A percentile compares a stretch with the other conserved stretches of the same genome.
Conservation (phyloP, 2,888 invertebrate species). For the Pterostichus madidus region DNA sequence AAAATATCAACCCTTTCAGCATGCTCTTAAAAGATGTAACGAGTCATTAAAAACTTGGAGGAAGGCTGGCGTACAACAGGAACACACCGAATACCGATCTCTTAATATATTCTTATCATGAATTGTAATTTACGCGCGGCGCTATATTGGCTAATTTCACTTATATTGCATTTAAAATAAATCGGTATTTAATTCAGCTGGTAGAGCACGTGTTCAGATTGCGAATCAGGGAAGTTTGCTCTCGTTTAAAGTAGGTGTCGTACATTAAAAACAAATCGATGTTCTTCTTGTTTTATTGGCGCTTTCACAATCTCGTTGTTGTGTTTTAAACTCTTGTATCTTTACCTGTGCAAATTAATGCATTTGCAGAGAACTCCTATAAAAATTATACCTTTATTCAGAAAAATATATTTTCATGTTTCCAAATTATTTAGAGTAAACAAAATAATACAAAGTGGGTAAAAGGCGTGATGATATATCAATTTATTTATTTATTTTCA, state of each 20-base stretch:
- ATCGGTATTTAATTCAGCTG: conserved; percentile 65
- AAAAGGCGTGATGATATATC: no score
- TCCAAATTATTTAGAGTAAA: no score
- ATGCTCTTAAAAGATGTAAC: conserved; percentile 53
- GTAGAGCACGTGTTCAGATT: conserved; percentile 54
- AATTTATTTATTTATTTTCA: no score
- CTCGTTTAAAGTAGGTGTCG: conserved; percentile 32
- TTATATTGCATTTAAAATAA: conserved; percentile 66
- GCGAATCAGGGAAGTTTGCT: conserved; percentile 38
- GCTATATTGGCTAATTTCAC: conserved; percentile 66
- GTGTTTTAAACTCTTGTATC: not conserved
- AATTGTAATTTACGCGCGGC: conserved; percentile 61
- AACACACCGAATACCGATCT: conserved; percentile 10
- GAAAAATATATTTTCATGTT: no score
- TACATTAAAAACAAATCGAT: conserved; percentile 49
- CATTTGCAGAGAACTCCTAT: not conserved
- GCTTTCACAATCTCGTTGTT: conserved; percentile 1
- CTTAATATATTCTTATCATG: conserved; percentile 66
- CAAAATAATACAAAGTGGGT: no score
- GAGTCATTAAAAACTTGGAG: conserved; percentile 59
- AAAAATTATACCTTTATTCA: not conserved
- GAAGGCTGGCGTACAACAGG: conserved; percentile 17
- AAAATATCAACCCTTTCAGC: conserved; percentile 56
- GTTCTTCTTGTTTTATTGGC: conserved; percentile 13
- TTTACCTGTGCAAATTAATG: not conserved